Evolutionary conservation across 2,888 invertebrate genomes (phyloP).

Genomic region (Amaurobius ferox): DNA sequence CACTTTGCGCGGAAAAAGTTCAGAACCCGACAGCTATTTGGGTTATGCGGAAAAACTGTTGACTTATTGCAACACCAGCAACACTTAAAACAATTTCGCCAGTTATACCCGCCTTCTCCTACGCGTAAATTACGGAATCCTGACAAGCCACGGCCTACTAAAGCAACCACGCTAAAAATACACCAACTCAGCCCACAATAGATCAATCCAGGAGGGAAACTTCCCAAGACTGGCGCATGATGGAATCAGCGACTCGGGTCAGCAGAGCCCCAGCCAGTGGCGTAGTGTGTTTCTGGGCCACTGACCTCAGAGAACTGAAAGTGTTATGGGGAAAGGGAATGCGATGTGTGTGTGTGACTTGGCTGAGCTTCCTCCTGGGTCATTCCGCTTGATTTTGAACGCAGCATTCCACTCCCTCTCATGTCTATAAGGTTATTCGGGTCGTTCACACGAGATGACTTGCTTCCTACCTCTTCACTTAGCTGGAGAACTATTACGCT

Average conservation of each 20-base stretch:
- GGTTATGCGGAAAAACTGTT: neutral
- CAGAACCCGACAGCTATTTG: no score
- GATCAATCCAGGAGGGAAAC: neutral
- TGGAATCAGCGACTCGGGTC: neutral
- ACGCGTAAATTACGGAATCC: neutral
- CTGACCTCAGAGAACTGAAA: constrained; percentile 44
- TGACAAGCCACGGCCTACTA: neutral
- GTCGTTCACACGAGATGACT: neutral
- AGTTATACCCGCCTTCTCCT: neutral
- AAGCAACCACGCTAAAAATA: neutral
- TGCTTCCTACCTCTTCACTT: no score
- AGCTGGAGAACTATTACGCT: no score
- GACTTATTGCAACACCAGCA: neutral
- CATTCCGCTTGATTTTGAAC: neutral
- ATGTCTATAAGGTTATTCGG: neutral
- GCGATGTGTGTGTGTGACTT: neutral
- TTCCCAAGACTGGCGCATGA: neutral
- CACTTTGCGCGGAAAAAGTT: no score
- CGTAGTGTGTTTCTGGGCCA: constrained; percentile 64
- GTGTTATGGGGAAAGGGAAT: constrained; percentile 16
- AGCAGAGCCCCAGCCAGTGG: constrained; percentile 43
- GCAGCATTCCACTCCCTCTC: neutral
- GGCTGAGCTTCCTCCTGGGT: constrained; percentile 7
- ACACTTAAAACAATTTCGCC: constrained; percentile 1
- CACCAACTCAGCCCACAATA: neutral